Base-by-base conservation (phyloP, 1,140 invertebrate genomes). In the Solenopsis invicta region DNA sequence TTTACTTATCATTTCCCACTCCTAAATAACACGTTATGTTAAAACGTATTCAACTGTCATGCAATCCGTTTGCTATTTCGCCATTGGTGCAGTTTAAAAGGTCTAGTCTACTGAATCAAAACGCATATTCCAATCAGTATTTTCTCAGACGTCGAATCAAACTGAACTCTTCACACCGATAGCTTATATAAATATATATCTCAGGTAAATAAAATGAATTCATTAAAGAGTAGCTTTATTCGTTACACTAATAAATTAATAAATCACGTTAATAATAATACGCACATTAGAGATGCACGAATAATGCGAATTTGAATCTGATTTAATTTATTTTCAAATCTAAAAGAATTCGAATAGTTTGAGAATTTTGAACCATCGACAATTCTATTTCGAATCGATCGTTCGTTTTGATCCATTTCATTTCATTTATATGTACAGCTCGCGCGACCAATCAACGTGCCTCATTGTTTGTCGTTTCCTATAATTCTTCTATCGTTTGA, bases 41-140 rank as follows among this genome's bases (percentile, higher is more conserved):
- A 5, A 56, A 80, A 45, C 24, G 4, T 80, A 24, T n/a, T 85
- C 29, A 9, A 0, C 5, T 81, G 69, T 81, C 76, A 89, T 21
- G 84, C 76, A 54, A 61, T 85, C 18, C 4, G 67, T n/a, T n/a
- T 52, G 16, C 61, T 2, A 21, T 10, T 77, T 77, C 21, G 21
- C 4, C 41, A 2, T n/a, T 6, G 29, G 13, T 9, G 2, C 4
- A 52, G 18, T 21, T 87, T 82, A 76, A 85, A 62, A 85, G 24
- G 29, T 69, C 54, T 52, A 77, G 29, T 69, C 54, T 52, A 77
- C 67, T 84, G 59, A 34, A 72, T 54, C 29, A 13, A 5, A 64
- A 54, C n/a, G 3, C 54, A 37, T 37, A 24, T 62, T 4, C 45
- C 12, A 24, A 24, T 69, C 69, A 88, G 88, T 88, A 13, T 0